Evolutionary conservation across 2,888 invertebrate species (phyloP), one percentile per base, ranked within the genome.

Genomic region (Poecilus cupreus): DNA sequence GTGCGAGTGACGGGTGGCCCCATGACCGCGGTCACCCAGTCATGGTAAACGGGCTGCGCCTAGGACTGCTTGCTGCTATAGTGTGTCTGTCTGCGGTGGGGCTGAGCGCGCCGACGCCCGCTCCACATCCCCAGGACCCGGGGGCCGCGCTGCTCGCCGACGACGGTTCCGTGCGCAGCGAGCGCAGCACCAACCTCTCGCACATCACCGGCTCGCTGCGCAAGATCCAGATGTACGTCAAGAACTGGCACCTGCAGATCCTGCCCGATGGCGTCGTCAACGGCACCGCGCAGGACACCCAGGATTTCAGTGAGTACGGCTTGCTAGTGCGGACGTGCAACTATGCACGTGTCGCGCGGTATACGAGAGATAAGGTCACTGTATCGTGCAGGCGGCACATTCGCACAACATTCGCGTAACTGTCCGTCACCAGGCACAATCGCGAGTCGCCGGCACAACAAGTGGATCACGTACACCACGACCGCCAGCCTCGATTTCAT

Each of bases 231-330:
- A 92, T 96, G 92, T 95, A 94, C 91, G 94, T 96, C 90, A 95
- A 94, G 91, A 94, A 96, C 91, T 93, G 94, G 86, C 94, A 94
- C 89, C 92, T 96, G 85, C 96, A 96, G 91, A 91, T 96, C 86
- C 90, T 95, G 90, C 94, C 95, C 85, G 95, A 96, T 91, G 96
- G 96, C 89, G 94, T 94, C 86, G 95, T 96, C 90, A 95, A 95
- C 91, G 96, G 96, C 86, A 95, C 95, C 88, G 92, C 92, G 88
- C 94, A 95, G 89, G 94, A 93, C 90, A 92, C 92, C 89, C 95
- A 95, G 91, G 94, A 94, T 91, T 95, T 94, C 93, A 95, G 96
- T 96, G 89, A 96, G 96, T 96, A 85, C 77, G 4, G 24, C 18
- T 11, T 10, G 10, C 10, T 5, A 32, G 32, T 54, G 75, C 75